Percentiles rank a stretch among this genome's conserved stretches.
These are phyloP conservation scores for Isaurus tuberculatus DNA, from an alignment of 92 coral and sea anemone species.

Conservation along the genomic window DNA sequence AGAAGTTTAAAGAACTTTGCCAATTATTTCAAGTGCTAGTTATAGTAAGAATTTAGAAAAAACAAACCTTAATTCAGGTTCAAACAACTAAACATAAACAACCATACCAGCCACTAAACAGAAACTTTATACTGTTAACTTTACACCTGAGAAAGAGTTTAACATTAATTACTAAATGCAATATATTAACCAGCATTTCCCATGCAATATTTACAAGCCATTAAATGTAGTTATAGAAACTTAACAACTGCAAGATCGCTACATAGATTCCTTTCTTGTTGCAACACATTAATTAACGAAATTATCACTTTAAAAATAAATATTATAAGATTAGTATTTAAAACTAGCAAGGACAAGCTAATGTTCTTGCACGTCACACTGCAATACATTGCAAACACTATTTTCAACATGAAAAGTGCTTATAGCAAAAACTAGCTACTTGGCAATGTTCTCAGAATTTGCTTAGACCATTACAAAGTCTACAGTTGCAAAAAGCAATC, in stretches of 20 bases:
- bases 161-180: neutral
- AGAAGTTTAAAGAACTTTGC: neutral
- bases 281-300: neutral
- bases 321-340: slow-evolving; percentile 1
- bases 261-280: neutral
- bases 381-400: slow-evolving; percentile 85
- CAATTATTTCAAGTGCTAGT: neutral
- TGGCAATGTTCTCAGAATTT: slow-evolving; percentile 25
- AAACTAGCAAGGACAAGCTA: slow-evolving; percentile 44
- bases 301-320: slow-evolving; percentile 6
- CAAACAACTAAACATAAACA: no score
- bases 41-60: no score
- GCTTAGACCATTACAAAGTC: neutral
- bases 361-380: slow-evolving; percentile 45
- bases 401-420: slow-evolving; percentile 75
- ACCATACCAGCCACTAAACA: no score
- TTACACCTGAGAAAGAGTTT: neutral
- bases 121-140: no score
- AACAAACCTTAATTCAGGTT: no score
- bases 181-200: no score
- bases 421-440: neutral
- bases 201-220: neutral
- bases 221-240: no score
- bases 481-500: neutral
- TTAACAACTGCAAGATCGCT: neutral